These are phyloP conservation scores for Zaprionus bogoriensis DNA, from an alignment of 2,888 invertebrate species.

Conservation along the genomic window DNA sequence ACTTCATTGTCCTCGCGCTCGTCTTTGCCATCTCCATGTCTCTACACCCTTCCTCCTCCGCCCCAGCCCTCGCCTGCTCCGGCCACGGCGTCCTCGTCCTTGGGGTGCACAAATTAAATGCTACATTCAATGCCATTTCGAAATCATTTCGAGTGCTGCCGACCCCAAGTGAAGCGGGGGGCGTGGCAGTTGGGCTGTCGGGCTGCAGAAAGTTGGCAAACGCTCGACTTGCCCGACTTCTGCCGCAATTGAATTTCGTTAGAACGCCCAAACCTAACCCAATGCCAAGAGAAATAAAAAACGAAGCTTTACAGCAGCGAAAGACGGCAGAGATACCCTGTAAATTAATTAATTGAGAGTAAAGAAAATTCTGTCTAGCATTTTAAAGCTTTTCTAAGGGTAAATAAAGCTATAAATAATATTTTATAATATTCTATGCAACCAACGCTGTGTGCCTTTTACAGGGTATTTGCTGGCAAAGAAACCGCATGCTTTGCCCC, in stretches of 20 bases:
- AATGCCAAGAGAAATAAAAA: slow-evolving; percentile 13
- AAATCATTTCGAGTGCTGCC: slow-evolving; percentile 66
- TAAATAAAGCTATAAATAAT: background rate
- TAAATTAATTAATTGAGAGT: background rate
- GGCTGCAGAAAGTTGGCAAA: slow-evolving; percentile 58
- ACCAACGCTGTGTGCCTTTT: background rate
- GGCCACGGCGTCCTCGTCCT: slow-evolving; percentile 31
- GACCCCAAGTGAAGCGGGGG: background rate
- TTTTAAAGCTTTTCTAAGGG: background rate
- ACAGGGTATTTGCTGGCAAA: background rate
- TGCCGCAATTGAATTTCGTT: slow-evolving; percentile 66
- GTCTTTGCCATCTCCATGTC: background rate
- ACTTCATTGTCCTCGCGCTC: slow-evolving; percentile 42
- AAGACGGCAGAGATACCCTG: slow-evolving; percentile 10
- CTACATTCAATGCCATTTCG: slow-evolving; percentile 75
- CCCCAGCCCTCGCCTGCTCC: too few relatives aligned
- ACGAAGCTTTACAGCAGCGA: background rate
- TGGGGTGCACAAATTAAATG: slow-evolving; percentile 72
- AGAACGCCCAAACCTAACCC: slow-evolving; percentile 13
- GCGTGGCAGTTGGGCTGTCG: slow-evolving; percentile 20
- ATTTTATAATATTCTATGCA: background rate
- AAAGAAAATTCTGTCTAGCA: background rate
- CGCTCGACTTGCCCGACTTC: slow-evolving; percentile 40
- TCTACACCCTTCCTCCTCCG: too few relatives aligned
- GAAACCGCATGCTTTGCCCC: slow-evolving; percentile 34